Evolutionary conservation across 2,113 vertebrate species (phyloP).

Genomic region (Osmerus mordax): DNA sequence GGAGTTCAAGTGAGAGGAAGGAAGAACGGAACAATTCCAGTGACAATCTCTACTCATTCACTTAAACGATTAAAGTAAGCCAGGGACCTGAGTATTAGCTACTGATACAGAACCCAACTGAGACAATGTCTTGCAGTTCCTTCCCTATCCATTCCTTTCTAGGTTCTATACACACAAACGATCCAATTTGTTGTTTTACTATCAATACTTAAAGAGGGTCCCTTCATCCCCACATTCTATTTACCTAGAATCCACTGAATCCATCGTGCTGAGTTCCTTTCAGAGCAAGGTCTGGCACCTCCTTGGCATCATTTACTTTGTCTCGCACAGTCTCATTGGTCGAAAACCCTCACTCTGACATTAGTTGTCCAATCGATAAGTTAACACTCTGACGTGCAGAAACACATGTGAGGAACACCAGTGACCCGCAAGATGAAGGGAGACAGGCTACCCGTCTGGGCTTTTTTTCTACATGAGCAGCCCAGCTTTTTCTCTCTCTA

Average conservation of each 20-base stretch:
- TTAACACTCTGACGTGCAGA: not conserved
- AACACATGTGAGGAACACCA: not conserved
- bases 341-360: not conserved
- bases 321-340: not conserved
- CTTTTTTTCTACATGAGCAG: not conserved
- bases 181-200: too few species aligned
- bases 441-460: not conserved
- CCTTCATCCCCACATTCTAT: too few species aligned
- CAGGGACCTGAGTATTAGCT: not conserved
- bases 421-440: not conserved
- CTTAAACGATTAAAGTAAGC: conserved; percentile 24
- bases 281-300: too few species aligned
- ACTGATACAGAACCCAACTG: not conserved
- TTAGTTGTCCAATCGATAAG: not conserved
- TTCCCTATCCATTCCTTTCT: not conserved
- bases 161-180: too few species aligned
- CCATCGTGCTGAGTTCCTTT: too few species aligned
- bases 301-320: not conserved
- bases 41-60: conserved; percentile 6
- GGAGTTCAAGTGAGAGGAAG: not conserved
- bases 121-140: not conserved
- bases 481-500: not conserved
- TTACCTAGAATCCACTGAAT: too few species aligned
- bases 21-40: not conserved
- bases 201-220: too few species aligned